These are phyloP conservation scores for Drosophila lacertosa DNA, from an alignment of 1,140 invertebrate genomes.

Conservation along the genomic window DNA sequence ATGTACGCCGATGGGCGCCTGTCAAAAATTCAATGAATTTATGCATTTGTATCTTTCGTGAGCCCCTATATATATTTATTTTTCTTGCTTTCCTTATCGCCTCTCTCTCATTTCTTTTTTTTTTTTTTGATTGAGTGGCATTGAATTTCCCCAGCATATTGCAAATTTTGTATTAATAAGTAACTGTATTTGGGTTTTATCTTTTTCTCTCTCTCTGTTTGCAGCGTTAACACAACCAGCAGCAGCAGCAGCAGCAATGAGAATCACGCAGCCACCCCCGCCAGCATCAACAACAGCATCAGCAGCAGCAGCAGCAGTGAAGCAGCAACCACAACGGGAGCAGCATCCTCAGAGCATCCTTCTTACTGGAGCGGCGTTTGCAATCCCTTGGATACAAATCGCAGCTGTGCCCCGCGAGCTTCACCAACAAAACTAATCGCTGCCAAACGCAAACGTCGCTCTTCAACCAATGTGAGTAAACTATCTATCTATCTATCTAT, in stretches of 20 bases:
- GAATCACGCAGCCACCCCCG: slow-evolving; percentile 36
- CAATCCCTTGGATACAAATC: slow-evolving; percentile 39
- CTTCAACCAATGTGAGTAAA: slow-evolving; percentile 56
- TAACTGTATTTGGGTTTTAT: slow-evolving; percentile 10
- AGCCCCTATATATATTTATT: slow-evolving; percentile 52
- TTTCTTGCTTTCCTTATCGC: slow-evolving; percentile 15
- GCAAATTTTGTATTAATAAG: slow-evolving; percentile 14
- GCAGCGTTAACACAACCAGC: slow-evolving; percentile 55
- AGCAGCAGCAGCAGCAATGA: slow-evolving; percentile 54
- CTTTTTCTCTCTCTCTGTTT: slow-evolving; percentile 36
- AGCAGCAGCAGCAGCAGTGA: slow-evolving; percentile 33
- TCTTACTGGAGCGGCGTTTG: slow-evolving; percentile 13
- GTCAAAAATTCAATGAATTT: slow-evolving; percentile 78
- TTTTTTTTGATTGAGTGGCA: slow-evolving; percentile 27
- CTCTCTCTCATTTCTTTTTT: slow-evolving; percentile 50
- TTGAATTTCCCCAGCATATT: slow-evolving; percentile 31
- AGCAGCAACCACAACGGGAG: slow-evolving; percentile 18
- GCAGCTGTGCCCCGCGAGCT: slow-evolving; percentile 55
- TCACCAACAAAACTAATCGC: slow-evolving; percentile 15
- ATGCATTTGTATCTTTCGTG: slow-evolving; percentile 54
- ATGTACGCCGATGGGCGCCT: slow-evolving; percentile 64
- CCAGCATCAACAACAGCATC: slow-evolving; percentile 41
- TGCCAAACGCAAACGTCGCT: slow-evolving; percentile 66
- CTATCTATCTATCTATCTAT: not conserved
- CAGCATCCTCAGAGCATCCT: slow-evolving; percentile 6